phyloP scores from a whole-genome alignment of 2,797 vertebrate species.

The Manis pentadactyla region DNA sequence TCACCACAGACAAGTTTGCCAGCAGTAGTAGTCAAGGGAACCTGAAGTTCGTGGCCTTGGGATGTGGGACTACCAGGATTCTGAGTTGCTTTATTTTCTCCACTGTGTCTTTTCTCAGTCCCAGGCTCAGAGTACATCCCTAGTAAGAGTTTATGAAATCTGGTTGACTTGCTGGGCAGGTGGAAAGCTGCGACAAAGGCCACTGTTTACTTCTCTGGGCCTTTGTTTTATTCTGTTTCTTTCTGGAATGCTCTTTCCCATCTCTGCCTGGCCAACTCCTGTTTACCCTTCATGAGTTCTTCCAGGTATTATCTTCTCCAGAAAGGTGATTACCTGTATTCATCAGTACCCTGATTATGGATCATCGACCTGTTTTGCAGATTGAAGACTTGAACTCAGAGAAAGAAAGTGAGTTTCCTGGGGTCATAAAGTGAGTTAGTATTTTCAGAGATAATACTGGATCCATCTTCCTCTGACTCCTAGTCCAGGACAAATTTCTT shows the following conservation, averaged over 20 bases:
- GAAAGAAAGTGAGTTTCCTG: neutral
- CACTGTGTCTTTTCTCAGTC: neutral
- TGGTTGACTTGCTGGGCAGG: neutral
- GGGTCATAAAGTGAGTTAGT: neutral
- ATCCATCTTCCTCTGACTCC: neutral
- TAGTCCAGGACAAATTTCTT: neutral
- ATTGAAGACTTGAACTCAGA: constrained; percentile 4
- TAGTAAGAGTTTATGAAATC: neutral
- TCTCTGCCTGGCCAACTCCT: neutral
- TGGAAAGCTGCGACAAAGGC: neutral
- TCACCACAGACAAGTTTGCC: neutral
- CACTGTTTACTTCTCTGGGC: neutral
- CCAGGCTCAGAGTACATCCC: neutral
- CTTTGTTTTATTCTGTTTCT: constrained; percentile 8
- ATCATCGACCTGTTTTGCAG: neutral
- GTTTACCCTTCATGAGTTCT: neutral
- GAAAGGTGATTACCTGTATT: neutral
- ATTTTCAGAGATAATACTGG: neutral
- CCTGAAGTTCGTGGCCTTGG: neutral
- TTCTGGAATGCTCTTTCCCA: neutral
- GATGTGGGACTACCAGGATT: neutral
- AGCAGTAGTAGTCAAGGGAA: neutral
- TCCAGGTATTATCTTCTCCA: constrained; percentile 9
- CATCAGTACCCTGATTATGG: neutral
- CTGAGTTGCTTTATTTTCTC: neutral